phyloP scores from a whole-genome alignment of 2,113 vertebrate genomes.

The Elephantulus edwardii region DNA sequence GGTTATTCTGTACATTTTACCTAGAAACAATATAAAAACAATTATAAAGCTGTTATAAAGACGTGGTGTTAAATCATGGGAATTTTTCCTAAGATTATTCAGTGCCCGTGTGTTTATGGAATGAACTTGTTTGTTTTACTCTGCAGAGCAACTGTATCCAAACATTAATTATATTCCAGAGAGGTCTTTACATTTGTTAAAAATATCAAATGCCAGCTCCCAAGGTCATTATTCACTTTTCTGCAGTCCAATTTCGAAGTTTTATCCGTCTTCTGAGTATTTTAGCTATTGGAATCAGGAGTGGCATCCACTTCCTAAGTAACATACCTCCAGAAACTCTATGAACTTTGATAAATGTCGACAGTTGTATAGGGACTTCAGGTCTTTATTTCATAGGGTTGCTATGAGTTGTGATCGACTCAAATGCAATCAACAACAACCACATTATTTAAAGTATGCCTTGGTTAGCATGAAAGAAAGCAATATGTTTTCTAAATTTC shows the following conservation, averaged over 20 bases:
- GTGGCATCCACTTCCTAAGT: too few relatives aligned
- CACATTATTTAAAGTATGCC: background rate
- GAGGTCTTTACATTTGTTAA: background rate
- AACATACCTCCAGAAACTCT: too few relatives aligned
- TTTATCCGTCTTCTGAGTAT: background rate
- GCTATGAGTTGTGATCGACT: too few relatives aligned
- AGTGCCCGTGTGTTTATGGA: too few relatives aligned
- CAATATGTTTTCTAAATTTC: slow-evolving; percentile 20
- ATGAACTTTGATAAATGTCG: too few relatives aligned
- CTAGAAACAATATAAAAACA: background rate
- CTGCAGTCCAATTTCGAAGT: background rate
- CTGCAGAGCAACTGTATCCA: background rate
- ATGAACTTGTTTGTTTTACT: background rate
- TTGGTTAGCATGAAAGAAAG: background rate
- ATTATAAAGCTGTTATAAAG: too few relatives aligned
- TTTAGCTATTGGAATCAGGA: too few relatives aligned
- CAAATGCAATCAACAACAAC: too few relatives aligned
- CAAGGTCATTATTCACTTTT: slow-evolving; percentile 7
- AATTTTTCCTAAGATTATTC: too few relatives aligned
- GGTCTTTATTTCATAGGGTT: too few relatives aligned
- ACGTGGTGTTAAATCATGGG: background rate
- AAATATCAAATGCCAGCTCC: background rate
- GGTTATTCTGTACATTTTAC: background rate
- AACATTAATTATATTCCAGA: background rate
- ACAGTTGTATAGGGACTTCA: too few relatives aligned